phyloP scores from a whole-genome alignment of 1,140 invertebrate species.

The Caenorhabditis briggsae region DNA sequence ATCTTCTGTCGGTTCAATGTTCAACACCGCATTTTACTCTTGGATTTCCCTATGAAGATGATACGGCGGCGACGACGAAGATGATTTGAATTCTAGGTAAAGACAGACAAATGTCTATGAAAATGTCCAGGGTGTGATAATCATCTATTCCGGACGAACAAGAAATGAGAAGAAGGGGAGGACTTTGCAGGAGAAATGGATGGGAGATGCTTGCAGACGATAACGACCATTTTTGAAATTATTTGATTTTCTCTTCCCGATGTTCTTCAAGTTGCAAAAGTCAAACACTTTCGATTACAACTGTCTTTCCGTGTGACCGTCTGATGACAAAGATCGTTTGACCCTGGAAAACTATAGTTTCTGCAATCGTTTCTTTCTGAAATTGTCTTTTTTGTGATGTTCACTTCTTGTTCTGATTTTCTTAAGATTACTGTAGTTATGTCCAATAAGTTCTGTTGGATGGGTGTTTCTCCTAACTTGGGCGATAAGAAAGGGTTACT shows the following conservation, averaged over 20 bases:
- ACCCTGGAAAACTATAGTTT: not conserved
- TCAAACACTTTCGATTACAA: conserved; percentile 15
- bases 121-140: not conserved
- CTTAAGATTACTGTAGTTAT: no score
- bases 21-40: not conserved
- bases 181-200: not conserved
- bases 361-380: not conserved
- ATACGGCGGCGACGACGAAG: not conserved
- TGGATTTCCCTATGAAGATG: not conserved
- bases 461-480: not conserved
- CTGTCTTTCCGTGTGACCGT: not conserved
- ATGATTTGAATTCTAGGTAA: not conserved
- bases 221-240: not conserved
- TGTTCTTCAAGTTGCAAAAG: not conserved
- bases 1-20: conserved; percentile 41
- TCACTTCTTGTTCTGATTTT: no score
- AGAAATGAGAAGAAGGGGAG: not conserved
- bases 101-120: not conserved
- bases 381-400: not conserved
- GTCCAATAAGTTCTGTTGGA: no score
- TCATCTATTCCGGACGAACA: conserved; percentile 6
- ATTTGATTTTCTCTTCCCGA: not conserved
- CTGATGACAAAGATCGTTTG: conserved; percentile 2
- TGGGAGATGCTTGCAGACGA: conserved; percentile 20
- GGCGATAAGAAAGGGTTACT: not conserved